A percentile compares a stretch with the other conserved stretches of the same genome.
Evolutionary conservation across 2,888 invertebrate genomes (phyloP).

Genomic region (Melangyna quadrimaculata): DNA sequence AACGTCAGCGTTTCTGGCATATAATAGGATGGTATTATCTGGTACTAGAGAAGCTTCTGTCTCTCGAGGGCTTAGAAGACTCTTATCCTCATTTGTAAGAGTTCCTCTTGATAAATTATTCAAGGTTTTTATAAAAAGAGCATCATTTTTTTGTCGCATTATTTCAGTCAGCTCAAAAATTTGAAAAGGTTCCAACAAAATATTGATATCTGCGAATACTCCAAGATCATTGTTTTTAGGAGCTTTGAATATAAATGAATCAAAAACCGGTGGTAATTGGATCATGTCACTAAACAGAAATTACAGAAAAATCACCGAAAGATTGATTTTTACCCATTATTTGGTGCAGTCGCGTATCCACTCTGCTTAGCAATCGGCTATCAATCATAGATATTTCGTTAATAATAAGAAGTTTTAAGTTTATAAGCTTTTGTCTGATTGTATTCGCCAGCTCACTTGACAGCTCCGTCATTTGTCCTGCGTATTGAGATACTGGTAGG

Average conservation of each 20-base stretch:
- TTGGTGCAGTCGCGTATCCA: neutral
- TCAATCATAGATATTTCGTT: conserved; percentile 24
- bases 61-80: neutral
- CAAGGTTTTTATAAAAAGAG: neutral
- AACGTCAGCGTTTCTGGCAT: neutral
- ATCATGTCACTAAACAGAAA: neutral
- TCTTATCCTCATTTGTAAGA: neutral
- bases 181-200: neutral
- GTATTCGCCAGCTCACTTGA: conserved; percentile 16
- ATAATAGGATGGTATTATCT: neutral
- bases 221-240: neutral
- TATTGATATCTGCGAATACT: neutral
- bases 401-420: neutral
- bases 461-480: conserved; percentile 12
- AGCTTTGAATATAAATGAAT: neutral
- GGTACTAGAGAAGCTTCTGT: neutral
- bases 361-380: neutral
- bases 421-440: neutral
- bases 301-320: neutral
- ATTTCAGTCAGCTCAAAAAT: conserved; percentile 7
- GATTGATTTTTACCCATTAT: neutral
- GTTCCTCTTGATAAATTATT: neutral
- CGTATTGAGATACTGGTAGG: conserved; percentile 10
- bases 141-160: conserved; percentile 14
- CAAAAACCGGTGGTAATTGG: too few species aligned